Conservation (phyloP, 2,113 vertebrate species). For the Caranx ignobilis region DNA sequence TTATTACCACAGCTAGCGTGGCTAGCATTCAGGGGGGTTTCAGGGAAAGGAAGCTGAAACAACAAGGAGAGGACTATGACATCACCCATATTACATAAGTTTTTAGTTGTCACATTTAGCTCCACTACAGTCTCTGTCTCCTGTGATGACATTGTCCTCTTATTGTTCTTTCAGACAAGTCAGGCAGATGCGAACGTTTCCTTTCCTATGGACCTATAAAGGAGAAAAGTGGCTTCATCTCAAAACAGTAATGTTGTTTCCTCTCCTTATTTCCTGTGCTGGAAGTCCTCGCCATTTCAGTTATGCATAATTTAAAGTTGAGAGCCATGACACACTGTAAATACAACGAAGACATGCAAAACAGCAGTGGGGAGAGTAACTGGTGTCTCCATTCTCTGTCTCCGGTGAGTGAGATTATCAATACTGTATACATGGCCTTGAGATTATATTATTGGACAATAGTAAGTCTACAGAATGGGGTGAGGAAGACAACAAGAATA, state of each 20-base stretch:
- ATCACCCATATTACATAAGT: slow-evolving; percentile 35
- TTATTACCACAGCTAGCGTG: slow-evolving; percentile 1
- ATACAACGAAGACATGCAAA: slow-evolving; percentile 28
- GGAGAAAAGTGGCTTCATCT: slow-evolving; percentile 45
- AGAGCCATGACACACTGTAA: slow-evolving; percentile 3
- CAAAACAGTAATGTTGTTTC: slow-evolving; percentile 44
- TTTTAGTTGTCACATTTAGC: slow-evolving; percentile 2
- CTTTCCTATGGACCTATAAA: slow-evolving; percentile 45
- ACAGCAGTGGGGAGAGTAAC: slow-evolving; percentile 4
- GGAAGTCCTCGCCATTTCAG: not conserved
- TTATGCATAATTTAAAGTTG: not conserved
- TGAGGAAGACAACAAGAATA: slow-evolving; percentile 47
- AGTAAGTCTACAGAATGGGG: not conserved
- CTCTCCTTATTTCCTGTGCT: slow-evolving; percentile 15
- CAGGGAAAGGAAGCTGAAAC: slow-evolving; percentile 67
- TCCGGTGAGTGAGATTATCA: not conserved
- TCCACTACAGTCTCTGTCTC: slow-evolving; percentile 5
- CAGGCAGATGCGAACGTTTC: slow-evolving; percentile 67
- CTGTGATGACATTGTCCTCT: slow-evolving; percentile 56
- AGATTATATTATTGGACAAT: slow-evolving; percentile 10
- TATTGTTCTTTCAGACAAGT: slow-evolving; percentile 56
- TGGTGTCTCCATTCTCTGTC: slow-evolving; percentile 7
- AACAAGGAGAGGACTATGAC: slow-evolving; percentile 59
- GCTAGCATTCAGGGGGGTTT: slow-evolving; percentile 39
- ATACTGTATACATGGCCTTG: not conserved